Evolutionary conservation across 2,888 invertebrate genomes (phyloP), one percentile per base, ranked within the genome.

Genomic region (Hypsopygia costalis): DNA sequence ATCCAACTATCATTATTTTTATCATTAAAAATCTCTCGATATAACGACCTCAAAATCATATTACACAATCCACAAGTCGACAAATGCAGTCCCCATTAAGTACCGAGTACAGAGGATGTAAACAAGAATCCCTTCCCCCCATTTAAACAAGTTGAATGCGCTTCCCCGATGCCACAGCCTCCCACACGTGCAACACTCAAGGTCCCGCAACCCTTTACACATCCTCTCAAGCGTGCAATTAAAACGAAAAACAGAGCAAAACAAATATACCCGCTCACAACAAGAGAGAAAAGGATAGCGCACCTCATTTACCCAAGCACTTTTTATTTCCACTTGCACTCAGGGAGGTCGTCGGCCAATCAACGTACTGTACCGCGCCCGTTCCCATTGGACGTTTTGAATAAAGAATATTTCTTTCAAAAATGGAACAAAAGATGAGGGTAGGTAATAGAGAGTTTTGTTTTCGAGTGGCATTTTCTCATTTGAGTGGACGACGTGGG

Each of bases 381-480:
- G 82, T 75, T 71, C 77, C 71, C 86, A 88, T 87, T 86, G 87
- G 87, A 81, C 82, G 73, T 70, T 81, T 83, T 82, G 82, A 83
- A 87, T 81, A 79, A 81, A 81, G 79, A 83, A 69, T 69, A 72
- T 76, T 81, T 80, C 73, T 80, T 78, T 68, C 58, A 75, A 79
- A 81, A 74, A 73, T 67, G 63, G 71, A 83, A 82, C 81, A 85
- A 86, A 81, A 78, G 81, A 60, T 51, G 76, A 80, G 86, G 87
- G 87, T 85, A 83, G 86, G 80, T 85, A 86, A 83, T 83, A 78
- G 79, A 79, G 77, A 79, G 83, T 86, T 87, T 86, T 86, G 85
- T 87, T 85, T 81, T 83, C 74, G 73, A 87, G 87, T 85, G 82
- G 78, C 69, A 70, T 80, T 80, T 38, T 69, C 73, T 63, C 69